Evolutionary conservation across 2,797 vertebrate genomes (phyloP).

Genomic region (Anguilla megastoma): DNA sequence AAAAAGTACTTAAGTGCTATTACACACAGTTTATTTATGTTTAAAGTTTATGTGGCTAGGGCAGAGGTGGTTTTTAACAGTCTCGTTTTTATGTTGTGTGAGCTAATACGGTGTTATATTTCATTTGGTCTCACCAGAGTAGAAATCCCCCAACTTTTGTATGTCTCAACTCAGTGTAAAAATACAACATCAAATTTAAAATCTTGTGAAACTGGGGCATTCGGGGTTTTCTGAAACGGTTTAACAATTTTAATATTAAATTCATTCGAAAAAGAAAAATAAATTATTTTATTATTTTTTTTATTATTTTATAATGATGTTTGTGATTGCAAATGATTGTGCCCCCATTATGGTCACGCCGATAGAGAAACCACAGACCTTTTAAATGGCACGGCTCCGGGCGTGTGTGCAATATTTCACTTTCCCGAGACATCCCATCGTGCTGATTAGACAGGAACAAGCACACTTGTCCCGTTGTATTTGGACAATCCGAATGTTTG

Average conservation of each 20-base stretch:
- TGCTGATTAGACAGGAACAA: background rate
- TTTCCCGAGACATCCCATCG: background rate
- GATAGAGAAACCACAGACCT: background rate
- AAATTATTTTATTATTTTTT: background rate
- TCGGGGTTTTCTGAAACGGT: background rate
- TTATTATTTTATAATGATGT: background rate
- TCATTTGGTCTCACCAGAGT: background rate
- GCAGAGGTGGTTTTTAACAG: background rate
- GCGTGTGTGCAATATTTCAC: background rate
- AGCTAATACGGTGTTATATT: background rate
- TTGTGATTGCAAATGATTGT: background rate
- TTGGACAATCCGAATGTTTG: constrained; percentile 15
- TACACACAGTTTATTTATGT: background rate
- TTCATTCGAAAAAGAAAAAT: background rate
- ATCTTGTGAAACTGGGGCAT: background rate
- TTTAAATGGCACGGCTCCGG: background rate
- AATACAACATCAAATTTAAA: background rate
- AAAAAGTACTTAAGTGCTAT: too few species aligned
- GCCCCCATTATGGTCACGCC: background rate
- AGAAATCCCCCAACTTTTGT: background rate
- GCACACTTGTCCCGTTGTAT: background rate
- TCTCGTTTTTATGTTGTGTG: background rate
- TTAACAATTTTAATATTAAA: background rate
- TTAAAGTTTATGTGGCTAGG: background rate
- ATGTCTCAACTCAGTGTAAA: background rate